Base-by-base conservation (phyloP, 2,113 vertebrate species). In the Paralichthys olivaceus region DNA sequence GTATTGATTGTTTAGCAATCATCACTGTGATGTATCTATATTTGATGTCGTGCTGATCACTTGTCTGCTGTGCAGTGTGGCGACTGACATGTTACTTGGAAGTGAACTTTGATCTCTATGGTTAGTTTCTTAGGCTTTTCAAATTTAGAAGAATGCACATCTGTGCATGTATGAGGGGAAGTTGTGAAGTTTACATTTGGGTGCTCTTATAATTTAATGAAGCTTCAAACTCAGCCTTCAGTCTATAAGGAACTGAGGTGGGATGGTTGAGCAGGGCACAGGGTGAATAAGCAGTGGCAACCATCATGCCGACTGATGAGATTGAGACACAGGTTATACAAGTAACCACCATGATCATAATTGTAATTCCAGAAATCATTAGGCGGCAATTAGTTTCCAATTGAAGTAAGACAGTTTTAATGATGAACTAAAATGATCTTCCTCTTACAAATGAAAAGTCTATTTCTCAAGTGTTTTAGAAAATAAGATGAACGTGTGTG, bases 1-100 rank as follows among this genome's bases (percentile, higher is more conserved):
- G 49, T 47, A 12, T 57, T 77, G n/a, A 55, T 59, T 63, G 70
- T n/a, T 78, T 53, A 54, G 57, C 26, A 5, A 15, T 28, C 14
- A 1, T 59, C 59, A 15, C 26, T 45, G 26, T 4, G 53, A 28
- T 14, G 37, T 15, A 61, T 37, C 23, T 47, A n/a, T 56, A 51
- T 43, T 25, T 5, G 3, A 51, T 37, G 5, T 53, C 7, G 45
- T 47, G 45, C 45, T 19, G 17, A 49, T 56, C 57, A 34, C 37
- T 32, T 56, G 43, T 32, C 14, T 61, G 29, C 12, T 3, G 26
- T 55, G 25, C 45, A 20, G 2, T 15, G 22, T 25, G 28, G 14
- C 29, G 19, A 29, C 22, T 56, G 40, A 56, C 15, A 6, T 69
- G 9, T 61, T 60, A 4, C 5, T n/a, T 40, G 14, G 14, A 7